These are phyloP conservation scores for Actenoides lindsayi DNA, from an alignment of 2,113 vertebrate genomes.

Conservation along the genomic window DNA sequence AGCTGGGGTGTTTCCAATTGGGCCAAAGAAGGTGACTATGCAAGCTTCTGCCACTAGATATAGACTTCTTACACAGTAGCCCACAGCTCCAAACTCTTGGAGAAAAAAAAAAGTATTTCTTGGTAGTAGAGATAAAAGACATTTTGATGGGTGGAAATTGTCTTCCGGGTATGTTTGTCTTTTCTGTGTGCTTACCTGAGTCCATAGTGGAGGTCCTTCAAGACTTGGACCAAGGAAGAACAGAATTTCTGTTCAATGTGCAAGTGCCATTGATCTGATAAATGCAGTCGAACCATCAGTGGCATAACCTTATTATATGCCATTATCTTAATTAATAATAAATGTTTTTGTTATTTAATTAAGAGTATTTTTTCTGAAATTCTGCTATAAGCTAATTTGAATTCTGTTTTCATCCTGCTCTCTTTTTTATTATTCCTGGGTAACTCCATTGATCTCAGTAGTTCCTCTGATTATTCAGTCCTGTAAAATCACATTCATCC, in stretches of 20 bases:
- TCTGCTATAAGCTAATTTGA: neutral
- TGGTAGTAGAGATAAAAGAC: neutral
- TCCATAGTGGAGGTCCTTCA: neutral
- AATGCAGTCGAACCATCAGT: neutral
- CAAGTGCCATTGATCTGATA: neutral
- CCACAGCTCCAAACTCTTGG: neutral
- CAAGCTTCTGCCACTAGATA: neutral
- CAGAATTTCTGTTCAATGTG: neutral
- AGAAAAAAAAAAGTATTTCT: neutral
- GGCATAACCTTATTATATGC: neutral
- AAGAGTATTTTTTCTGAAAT: neutral
- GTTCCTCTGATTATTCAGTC: conserved; percentile 3
- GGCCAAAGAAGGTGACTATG: neutral
- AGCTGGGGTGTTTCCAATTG: neutral
- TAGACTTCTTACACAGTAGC: neutral
- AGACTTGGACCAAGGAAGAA: neutral
- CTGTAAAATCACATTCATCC: neutral
- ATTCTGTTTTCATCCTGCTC: neutral
- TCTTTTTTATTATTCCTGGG: neutral
- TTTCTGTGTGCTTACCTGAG: neutral
- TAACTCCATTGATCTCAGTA: conserved; percentile 13
- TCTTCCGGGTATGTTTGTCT: neutral
- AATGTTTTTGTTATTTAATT: neutral
- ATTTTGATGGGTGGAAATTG: neutral
- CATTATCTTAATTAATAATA: neutral